phyloP scores from a whole-genome alignment of 2,888 invertebrate species.

The Vesta saturnalis region DNA sequence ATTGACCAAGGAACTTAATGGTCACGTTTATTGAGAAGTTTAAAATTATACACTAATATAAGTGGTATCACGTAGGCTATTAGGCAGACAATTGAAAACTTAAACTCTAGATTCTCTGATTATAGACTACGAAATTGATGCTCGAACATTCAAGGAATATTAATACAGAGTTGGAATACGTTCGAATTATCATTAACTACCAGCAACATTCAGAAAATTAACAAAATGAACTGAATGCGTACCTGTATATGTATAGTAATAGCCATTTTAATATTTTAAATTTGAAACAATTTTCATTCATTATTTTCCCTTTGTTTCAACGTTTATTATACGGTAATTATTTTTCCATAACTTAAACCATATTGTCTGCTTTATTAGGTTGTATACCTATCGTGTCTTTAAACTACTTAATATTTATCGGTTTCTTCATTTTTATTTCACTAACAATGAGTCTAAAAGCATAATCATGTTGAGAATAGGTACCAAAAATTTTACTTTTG shows the following conservation, averaged over 20 bases:
- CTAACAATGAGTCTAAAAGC: constrained; percentile 24
- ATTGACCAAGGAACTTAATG: constrained; percentile 4
- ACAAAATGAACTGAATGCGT: neutral
- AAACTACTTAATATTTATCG: constrained; percentile 13
- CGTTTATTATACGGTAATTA: constrained; percentile 24
- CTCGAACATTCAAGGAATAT: constrained; percentile 25
- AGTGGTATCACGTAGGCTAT: constrained; percentile 41
- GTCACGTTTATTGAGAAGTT: neutral
- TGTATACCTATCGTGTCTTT: constrained; percentile 22
- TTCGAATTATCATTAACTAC: neutral
- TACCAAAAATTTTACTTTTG: constrained; percentile 17
- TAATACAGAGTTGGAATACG: constrained; percentile 9
- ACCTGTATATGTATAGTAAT: neutral
- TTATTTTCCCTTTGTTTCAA: constrained; percentile 21
- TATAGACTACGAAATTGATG: constrained; percentile 35
- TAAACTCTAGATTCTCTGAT: constrained; percentile 34
- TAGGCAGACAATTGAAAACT: constrained; percentile 40
- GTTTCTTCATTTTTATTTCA: constrained; percentile 22
- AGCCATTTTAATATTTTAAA: constrained; percentile 29
- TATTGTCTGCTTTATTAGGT: constrained; percentile 17
- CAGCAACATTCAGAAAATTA: neutral
- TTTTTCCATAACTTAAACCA: constrained; percentile 28
- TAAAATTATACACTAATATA: too few relatives aligned
- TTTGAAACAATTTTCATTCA: constrained; percentile 23
- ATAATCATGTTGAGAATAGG: constrained; percentile 21